Evolutionary conservation across 2,888 invertebrate species (phyloP).

Genomic region (Drosophila testacea): DNA sequence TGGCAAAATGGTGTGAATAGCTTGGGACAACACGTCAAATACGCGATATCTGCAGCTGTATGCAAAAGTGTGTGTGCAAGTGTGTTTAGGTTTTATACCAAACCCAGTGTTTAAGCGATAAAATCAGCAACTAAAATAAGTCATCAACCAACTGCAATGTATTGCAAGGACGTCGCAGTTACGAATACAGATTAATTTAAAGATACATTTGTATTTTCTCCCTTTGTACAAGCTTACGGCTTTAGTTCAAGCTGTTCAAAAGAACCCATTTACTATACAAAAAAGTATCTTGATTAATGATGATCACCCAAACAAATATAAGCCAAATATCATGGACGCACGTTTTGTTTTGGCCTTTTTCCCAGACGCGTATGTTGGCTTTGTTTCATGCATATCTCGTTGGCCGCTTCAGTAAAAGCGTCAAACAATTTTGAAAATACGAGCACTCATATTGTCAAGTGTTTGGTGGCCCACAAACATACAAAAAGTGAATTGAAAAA

Average conservation of each 20-base stretch:
- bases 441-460: conserved; percentile 30
- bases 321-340: conserved; percentile 35
- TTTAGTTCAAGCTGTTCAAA: conserved; percentile 22
- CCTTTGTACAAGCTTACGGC: conserved; percentile 25
- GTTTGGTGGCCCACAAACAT: conserved; percentile 33
- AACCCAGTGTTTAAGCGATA: conserved; percentile 1
- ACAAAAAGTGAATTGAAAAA: conserved; percentile 2
- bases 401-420: conserved; percentile 37
- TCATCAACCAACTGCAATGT: conserved; percentile 34
- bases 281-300: conserved; percentile 49
- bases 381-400: conserved; percentile 28
- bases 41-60: conserved; percentile 34
- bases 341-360: conserved; percentile 40
- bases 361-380: conserved; percentile 17
- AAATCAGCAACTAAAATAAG: conserved; percentile 15
- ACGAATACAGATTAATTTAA: conserved; percentile 23
- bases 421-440: conserved; percentile 33
- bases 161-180: conserved; percentile 41
- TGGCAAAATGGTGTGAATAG: conserved; percentile 65
- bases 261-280: conserved; percentile 30
- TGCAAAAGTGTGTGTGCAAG: conserved; percentile 4
- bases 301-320: conserved; percentile 39
- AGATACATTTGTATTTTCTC: conserved; percentile 39
- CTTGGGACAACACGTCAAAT: conserved; percentile 74
- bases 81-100: conserved; percentile 11